Evolutionary conservation across 2,113 vertebrate genomes (phyloP).

Genomic region (Myotis brandtii): DNA sequence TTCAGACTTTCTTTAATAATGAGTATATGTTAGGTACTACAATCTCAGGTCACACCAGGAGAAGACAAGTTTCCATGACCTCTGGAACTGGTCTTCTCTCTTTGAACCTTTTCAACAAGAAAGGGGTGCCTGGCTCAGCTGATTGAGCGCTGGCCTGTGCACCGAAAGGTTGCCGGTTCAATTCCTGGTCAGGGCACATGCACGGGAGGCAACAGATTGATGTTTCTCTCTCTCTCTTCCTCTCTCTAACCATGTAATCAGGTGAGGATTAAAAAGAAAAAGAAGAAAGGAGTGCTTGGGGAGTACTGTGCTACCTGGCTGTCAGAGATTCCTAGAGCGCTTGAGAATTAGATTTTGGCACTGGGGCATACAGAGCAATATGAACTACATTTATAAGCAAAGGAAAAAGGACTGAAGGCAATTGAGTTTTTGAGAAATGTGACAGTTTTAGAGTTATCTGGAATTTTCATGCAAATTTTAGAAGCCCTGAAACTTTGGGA

Average conservation of each 20-base stretch:
- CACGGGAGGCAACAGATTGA: too few species aligned
- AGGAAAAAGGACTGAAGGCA: not conserved
- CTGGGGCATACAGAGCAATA: too few species aligned
- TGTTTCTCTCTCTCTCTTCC: too few species aligned
- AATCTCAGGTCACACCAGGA: not conserved
- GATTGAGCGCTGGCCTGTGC: too few species aligned
- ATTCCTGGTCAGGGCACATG: too few species aligned
- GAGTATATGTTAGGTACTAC: not conserved
- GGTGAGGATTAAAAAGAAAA: too few species aligned
- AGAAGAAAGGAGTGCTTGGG: rapidly evolving
- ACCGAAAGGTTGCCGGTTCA: too few species aligned
- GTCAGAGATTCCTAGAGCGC: not conserved
- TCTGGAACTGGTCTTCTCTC: not conserved
- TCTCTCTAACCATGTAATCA: too few species aligned
- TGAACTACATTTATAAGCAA: not conserved
- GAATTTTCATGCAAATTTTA: not conserved
- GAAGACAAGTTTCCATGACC: not conserved
- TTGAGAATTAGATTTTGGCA: not conserved
- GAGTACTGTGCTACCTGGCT: too few species aligned
- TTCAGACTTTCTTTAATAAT: not conserved
- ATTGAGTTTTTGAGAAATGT: not conserved
- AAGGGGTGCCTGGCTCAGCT: not conserved
- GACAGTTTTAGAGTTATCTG: not conserved
- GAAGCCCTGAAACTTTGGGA: not conserved
- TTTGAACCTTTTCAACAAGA: not conserved